Evolutionary conservation across 1,140 invertebrate species (phyloP), one percentile per base, ranked within the genome.

Genomic region (Zaprionus ornatus): DNA sequence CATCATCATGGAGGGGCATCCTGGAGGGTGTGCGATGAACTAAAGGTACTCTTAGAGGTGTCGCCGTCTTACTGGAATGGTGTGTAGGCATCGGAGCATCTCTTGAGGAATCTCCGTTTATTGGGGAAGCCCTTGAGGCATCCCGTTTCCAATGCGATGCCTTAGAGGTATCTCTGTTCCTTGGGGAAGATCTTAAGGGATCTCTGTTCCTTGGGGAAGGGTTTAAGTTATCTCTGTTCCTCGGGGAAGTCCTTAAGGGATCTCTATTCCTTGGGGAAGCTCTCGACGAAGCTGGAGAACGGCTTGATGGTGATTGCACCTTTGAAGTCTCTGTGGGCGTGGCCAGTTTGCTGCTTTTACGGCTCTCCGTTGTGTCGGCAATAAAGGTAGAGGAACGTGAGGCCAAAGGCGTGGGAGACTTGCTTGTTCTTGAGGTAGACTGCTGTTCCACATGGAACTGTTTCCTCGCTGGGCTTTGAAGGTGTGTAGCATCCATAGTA

Each of bases 301-400:
- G 55, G 45, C 17, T n/a, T 1, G 50, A 3, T 32, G 29, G 29
- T 32, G 29, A 21, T 19, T 40, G 17, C 4, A 21, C 23, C 21
- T 29, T 37, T 60, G 19, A 21, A 48, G 56, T 15, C 35, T 66
- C 27, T 48, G 54, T 17, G 48, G 72, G 72, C 25, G 72, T 63
- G 59, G 52, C 59, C 29, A 42, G 52, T 54, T 67, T 73, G 55
- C 50, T 59, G 52, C 19, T 19, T 32, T 13, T 63, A 19, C 40
- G 45, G 17, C 66, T 42, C 29, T 57, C 37, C 2, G 15, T 32
- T 32, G 42, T 17, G 37, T 62, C 72, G 21, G 68, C 48, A 48
- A 73, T 72, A 21, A 70, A 55, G 19, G 68, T 71, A 4, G 59
- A 50, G 48, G 59, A 57, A 59, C 62, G 66, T n/a, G 66, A 40